A percentile compares a stretch with the other conserved stretches of the same genome.
Evolutionary conservation across 2,113 vertebrate species (phyloP).

Genomic region (Anser cygnoides): DNA sequence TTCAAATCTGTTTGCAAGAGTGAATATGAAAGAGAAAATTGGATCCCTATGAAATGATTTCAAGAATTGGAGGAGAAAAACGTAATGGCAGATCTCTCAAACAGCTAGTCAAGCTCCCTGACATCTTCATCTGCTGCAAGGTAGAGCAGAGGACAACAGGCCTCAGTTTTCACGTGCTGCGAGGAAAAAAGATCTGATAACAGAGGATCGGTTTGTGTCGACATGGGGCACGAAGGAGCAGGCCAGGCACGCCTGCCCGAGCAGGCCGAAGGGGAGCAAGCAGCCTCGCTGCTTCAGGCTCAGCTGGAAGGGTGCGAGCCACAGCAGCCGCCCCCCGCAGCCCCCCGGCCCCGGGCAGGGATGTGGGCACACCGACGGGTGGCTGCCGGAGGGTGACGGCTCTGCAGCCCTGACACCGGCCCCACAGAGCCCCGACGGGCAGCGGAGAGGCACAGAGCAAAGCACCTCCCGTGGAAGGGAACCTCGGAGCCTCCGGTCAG

Average conservation of each 20-base stretch:
- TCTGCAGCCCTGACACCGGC: too few species aligned
- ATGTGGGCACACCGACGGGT: too few species aligned
- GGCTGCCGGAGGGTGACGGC: too few species aligned
- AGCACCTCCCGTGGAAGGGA: constrained; percentile 54
- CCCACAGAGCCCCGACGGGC: background rate
- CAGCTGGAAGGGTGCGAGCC: background rate
- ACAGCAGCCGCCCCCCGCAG: background rate
- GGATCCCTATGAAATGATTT: constrained; percentile 45
- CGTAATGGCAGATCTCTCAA: constrained; percentile 46
- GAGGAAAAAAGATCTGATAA: background rate
- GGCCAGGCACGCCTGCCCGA: rapidly evolving
- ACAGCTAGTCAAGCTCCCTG: constrained; percentile 20
- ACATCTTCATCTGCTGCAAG: constrained; percentile 44
- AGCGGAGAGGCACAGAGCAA: constrained; percentile 71
- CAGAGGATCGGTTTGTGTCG: background rate
- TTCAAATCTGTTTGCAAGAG: constrained; percentile 61
- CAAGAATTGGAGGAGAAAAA: constrained; percentile 52
- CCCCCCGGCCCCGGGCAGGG: too few species aligned
- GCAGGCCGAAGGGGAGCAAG: background rate
- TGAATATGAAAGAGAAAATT: constrained; percentile 40
- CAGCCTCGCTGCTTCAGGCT: background rate
- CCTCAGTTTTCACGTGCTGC: background rate
- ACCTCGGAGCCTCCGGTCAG: constrained; percentile 68
- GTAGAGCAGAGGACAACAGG: background rate
- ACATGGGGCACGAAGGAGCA: background rate